These are phyloP conservation scores for Venusia cambrica DNA, from an alignment of 2,888 invertebrate genomes.

Conservation along the genomic window DNA sequence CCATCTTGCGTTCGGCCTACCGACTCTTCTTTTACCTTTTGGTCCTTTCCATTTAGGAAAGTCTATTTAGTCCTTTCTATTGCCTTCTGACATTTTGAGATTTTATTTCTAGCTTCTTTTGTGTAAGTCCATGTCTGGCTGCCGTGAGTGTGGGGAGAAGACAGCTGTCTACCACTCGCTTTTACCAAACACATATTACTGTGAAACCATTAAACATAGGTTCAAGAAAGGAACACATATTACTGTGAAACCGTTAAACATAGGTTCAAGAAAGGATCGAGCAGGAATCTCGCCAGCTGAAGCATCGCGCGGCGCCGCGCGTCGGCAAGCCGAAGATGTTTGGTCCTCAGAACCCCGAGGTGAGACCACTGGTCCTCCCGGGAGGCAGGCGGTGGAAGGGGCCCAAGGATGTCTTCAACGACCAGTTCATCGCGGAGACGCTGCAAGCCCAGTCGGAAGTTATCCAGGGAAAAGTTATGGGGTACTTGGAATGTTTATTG, in stretches of 20 bases:
- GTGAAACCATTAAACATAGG: no score
- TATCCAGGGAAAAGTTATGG: slow-evolving; percentile 90
- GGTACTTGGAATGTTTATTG: slow-evolving; percentile 82
- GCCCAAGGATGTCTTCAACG: slow-evolving; percentile 93
- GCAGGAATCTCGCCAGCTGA: slow-evolving; percentile 62
- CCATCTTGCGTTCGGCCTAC: no score
- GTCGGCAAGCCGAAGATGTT: slow-evolving; percentile 68
- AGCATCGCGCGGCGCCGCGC: slow-evolving; percentile 72
- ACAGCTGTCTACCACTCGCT: no score
- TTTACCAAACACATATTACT: no score
- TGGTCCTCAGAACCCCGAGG: slow-evolving; percentile 83
- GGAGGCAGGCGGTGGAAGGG: slow-evolving; percentile 90
- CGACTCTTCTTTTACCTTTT: no score
- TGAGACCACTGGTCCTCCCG: slow-evolving; percentile 87
- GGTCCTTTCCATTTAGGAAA: no score
- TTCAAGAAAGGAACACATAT: no score
- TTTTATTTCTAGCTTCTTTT: no score
- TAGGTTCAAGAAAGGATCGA: slow-evolving; percentile 62
- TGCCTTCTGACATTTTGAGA: no score
- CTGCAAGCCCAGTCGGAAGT: slow-evolving; percentile 92
- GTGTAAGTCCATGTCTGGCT: no score
- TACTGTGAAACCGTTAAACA: slow-evolving; percentile 3
- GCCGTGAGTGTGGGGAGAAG: no score
- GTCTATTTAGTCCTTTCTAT: no score
- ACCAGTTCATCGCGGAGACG: slow-evolving; percentile 93